Conservation (phyloP, 2,888 invertebrate genomes). For the Erebia epiphron region DNA sequence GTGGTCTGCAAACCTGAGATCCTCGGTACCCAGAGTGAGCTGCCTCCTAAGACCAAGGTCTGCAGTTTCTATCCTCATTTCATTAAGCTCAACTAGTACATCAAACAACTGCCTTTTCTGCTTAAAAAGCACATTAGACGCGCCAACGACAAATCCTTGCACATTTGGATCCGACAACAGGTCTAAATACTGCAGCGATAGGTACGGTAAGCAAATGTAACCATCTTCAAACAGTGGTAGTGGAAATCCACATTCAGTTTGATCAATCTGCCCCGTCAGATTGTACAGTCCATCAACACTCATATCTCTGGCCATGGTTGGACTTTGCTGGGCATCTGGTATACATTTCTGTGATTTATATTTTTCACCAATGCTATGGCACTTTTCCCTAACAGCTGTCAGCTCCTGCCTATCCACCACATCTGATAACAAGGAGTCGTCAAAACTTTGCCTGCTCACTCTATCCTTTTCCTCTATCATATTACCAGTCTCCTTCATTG, state of each 20-base stretch:
- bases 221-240: constrained; percentile 94
- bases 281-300: constrained; percentile 85
- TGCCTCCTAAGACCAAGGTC: constrained; percentile 91
- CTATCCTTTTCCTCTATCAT: constrained; percentile 73
- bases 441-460: constrained; percentile 73
- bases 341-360: constrained; percentile 68
- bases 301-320: constrained; percentile 87
- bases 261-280: constrained; percentile 86
- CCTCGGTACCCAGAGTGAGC: constrained; percentile 95
- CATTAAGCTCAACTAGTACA: constrained; percentile 94
- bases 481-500: constrained; percentile 72
- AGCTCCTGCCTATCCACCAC: constrained; percentile 67
- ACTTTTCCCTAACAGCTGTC: constrained; percentile 67
- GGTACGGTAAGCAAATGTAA: constrained; percentile 96
- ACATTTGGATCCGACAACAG: constrained; percentile 94
- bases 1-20: constrained; percentile 97
- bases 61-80: constrained; percentile 91
- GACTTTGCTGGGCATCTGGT: constrained; percentile 73
- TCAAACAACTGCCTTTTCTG: constrained; percentile 97
- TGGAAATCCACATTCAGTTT: constrained; percentile 93
- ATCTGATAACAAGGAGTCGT: constrained; percentile 66
- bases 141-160: constrained; percentile 94
- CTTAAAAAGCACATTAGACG: constrained; percentile 99
- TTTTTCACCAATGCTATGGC: constrained; percentile 78
- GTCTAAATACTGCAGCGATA: constrained; percentile 97